Conservation (phyloP, 1,140 invertebrate species). For the Aphis craccivora region DNA sequence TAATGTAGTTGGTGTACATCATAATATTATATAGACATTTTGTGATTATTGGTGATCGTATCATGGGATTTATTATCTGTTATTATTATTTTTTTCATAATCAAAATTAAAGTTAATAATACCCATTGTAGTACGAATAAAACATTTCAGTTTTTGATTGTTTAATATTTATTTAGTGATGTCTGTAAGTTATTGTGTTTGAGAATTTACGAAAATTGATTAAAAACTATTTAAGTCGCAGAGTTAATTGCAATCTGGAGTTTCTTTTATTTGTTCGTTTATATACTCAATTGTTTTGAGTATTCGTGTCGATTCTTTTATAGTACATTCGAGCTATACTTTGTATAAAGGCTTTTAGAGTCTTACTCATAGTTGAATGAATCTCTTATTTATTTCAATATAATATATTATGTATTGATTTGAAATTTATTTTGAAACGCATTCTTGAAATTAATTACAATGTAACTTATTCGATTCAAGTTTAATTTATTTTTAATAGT, state of each 20-base stretch:
- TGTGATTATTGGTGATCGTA: background rate
- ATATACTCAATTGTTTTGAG: background rate
- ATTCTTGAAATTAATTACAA: background rate
- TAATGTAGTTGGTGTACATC: background rate
- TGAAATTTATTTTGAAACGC: background rate
- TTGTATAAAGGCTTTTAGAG: background rate
- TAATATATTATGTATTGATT: background rate
- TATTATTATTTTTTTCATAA: background rate
- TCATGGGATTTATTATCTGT: background rate
- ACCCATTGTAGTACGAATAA: background rate
- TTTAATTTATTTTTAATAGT: background rate
- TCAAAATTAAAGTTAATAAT: too few relatives aligned
- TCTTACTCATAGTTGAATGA: background rate
- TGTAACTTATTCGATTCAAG: background rate
- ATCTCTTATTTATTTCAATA: background rate
- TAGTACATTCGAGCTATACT: background rate
- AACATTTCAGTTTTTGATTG: too few relatives aligned
- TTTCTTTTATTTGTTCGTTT: background rate
- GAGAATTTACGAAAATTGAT: background rate
- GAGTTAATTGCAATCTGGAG: background rate
- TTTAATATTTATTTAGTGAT: background rate
- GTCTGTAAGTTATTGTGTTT: background rate
- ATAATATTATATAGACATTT: background rate
- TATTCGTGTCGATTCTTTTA: background rate
- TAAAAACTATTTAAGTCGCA: background rate